A percentile compares a stretch with the other conserved stretches of the same genome.
Conservation (phyloP, 2,797 vertebrate species). For the Clarias pachynema region DNA sequence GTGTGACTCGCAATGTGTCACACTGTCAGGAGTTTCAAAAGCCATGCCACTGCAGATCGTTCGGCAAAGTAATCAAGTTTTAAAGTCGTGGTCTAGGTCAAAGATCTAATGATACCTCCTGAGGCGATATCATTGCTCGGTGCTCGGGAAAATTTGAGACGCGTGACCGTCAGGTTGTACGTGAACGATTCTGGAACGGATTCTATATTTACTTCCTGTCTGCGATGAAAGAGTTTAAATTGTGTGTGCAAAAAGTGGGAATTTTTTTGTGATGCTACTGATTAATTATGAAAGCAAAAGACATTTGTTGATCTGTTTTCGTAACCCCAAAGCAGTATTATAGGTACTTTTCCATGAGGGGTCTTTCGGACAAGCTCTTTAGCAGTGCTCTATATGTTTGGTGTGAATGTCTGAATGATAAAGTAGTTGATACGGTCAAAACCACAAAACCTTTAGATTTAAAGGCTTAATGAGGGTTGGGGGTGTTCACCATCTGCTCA, state of each 20-base stretch:
- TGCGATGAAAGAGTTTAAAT: not conserved
- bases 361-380: not conserved
- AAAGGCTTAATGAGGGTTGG: constrained; percentile 8
- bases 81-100: constrained; percentile 8
- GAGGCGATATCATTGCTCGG: not conserved
- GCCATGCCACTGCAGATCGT: constrained; percentile 5
- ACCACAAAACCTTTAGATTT: not conserved
- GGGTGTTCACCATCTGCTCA: not conserved
- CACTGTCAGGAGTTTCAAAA: not conserved
- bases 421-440: too few species aligned
- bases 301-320: not conserved
- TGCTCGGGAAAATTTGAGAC: not conserved
- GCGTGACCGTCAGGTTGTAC: not conserved
- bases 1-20: not conserved
- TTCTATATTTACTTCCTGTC: not conserved
- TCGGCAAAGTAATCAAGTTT: constrained; percentile 11
- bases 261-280: not conserved
- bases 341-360: constrained; percentile 23
- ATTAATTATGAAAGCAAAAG: not conserved
- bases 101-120: not conserved
- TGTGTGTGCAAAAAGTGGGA: not conserved
- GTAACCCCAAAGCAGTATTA: not conserved
- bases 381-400: not conserved
- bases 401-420: too few species aligned
- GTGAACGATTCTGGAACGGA: not conserved